Conservation (phyloP, 1,140 invertebrate species). For the Bombyx mandarina region DNA sequence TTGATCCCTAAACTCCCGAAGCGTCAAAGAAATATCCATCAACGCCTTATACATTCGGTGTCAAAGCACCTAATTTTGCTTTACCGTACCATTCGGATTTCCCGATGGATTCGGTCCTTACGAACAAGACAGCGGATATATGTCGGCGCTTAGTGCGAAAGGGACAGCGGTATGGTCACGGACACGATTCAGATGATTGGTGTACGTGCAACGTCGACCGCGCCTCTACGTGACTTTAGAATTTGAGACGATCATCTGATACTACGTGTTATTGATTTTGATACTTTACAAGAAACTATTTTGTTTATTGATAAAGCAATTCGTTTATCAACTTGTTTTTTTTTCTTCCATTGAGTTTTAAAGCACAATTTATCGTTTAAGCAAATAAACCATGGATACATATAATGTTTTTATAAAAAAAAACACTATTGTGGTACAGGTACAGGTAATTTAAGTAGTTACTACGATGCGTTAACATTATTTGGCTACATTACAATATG, state of each 20-base stretch:
- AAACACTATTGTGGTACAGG: too few species aligned
- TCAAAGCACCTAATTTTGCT: conserved; percentile 63
- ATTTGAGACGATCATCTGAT: conserved; percentile 11
- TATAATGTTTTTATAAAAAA: too few species aligned
- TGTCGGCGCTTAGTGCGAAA: conserved; percentile 16
- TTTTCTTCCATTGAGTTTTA: too few species aligned
- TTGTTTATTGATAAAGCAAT: background rate
- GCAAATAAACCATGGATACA: too few species aligned
- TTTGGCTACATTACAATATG: too few species aligned
- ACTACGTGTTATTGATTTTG: conserved; percentile 23
- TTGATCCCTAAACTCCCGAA: too few species aligned
- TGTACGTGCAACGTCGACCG: conserved; percentile 61
- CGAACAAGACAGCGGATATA: conserved; percentile 25
- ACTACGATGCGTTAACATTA: too few species aligned
- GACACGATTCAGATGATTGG: conserved; percentile 63
- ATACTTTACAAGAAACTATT: conserved; percentile 22
- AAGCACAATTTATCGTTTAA: too few species aligned
- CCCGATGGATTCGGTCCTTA: conserved; percentile 45
- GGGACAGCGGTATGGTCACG: conserved; percentile 48
- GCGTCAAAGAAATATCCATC: conserved; percentile 50
- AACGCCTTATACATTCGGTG: conserved; percentile 54
- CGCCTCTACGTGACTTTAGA: conserved; percentile 60
- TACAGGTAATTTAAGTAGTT: too few species aligned
- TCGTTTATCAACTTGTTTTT: too few species aligned
- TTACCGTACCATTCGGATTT: conserved; percentile 58